phyloP scores from a whole-genome alignment of 2,888 invertebrate species.

The Danaus chrysippus region DNA sequence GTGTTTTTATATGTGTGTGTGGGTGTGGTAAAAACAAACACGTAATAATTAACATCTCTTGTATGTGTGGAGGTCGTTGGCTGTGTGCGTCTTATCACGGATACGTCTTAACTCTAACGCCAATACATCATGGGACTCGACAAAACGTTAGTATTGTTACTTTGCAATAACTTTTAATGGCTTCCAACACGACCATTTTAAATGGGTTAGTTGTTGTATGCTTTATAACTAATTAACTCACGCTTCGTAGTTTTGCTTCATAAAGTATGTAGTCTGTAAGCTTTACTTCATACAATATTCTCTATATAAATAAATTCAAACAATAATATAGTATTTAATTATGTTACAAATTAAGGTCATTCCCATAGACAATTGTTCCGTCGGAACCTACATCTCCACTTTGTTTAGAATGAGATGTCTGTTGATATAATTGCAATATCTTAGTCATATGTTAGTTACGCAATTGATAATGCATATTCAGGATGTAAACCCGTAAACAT shows the following conservation, averaged over 20 bases:
- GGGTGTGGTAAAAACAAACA: slow-evolving; percentile 66
- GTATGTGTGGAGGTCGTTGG: slow-evolving; percentile 64
- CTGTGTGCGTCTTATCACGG: slow-evolving; percentile 58
- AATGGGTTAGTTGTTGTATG: slow-evolving; percentile 7
- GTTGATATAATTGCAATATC: slow-evolving; percentile 4
- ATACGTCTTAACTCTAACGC: slow-evolving; percentile 45
- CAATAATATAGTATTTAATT: too few species aligned
- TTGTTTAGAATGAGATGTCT: neutral
- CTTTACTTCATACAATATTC: neutral
- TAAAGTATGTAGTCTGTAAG: neutral
- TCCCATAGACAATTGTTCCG: too few species aligned
- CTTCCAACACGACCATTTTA: slow-evolving; percentile 14
- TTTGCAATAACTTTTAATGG: slow-evolving; percentile 39
- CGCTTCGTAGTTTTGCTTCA: neutral
- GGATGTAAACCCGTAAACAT: slow-evolving; percentile 28
- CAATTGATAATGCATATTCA: slow-evolving; percentile 32
- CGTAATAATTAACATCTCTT: slow-evolving; percentile 72
- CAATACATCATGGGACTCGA: slow-evolving; percentile 49
- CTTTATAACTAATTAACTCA: slow-evolving; percentile 9
- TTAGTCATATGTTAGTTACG: slow-evolving; percentile 7
- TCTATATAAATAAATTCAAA: too few species aligned
- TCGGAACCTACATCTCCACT: too few species aligned
- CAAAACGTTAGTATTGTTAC: slow-evolving; percentile 42
- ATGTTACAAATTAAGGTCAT: too few species aligned
- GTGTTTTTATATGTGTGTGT: slow-evolving; percentile 44